Base-by-base conservation (phyloP, 2,797 vertebrate genomes). In the Macroramphosus scolopax region DNA sequence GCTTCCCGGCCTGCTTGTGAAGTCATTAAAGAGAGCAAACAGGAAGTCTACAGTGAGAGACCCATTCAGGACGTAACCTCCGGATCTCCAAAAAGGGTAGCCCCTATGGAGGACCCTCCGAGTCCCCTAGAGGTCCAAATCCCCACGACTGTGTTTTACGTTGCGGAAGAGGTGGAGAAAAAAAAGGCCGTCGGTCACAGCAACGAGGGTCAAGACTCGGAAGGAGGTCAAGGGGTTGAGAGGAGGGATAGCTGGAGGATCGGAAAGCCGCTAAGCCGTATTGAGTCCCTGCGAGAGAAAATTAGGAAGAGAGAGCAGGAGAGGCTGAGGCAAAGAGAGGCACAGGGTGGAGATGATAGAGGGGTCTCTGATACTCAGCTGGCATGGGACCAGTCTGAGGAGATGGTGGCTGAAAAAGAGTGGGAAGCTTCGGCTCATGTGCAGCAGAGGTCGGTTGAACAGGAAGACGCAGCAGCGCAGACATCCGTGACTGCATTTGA, bases 61-160 rank as follows among this genome's bases (percentile, higher is more conserved):
- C 12, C 44, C 1, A 6, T 11, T 36, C 52, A 64, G 4, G 66
- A 71, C 1, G 11, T 35, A 2, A 43, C 26, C 17, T 54, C 63
- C 2, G 73, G 48, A 55, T 69, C 73, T 32, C 69, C 73, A 0
- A 81, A 74, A 65, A 64, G 24, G 14, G 49, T 38, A 1, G 0
- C 47, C 9, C n/a, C 73, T 11, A 15, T 28, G 1, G 72, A 52
- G 24, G 42, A 35, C 15, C n/a, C 34, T 13, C 32, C 43, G 16
- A 54, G 38, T 8, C 43, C 61, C 0, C 43, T 77, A 0, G 80
- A 88, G 38, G 72, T 88, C 33, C 72, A 81, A 15, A 87, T 90
- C 40, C 89, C 87, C 25, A 83, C 80, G 47, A 80, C 80, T n/a
- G 87, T 87, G 38, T 90, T 91, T 78, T 91, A 87, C 2, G 82